phyloP scores from a whole-genome alignment of 2,888 invertebrate species.

The Coelogynopora nodosa region DNA sequence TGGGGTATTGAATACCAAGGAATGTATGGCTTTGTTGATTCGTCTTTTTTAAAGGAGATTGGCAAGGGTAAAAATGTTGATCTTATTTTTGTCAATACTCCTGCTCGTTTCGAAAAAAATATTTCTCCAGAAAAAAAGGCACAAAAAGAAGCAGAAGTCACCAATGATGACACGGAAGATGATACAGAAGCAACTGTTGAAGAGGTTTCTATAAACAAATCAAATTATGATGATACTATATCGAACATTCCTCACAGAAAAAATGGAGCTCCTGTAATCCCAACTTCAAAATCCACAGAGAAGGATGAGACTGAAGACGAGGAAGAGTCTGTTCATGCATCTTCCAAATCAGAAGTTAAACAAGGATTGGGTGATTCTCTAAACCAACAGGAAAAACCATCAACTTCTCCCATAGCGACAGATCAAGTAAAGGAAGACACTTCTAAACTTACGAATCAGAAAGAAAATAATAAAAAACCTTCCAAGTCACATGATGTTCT shows the following conservation, averaged over 20 bases:
- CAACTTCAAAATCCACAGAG: neutral
- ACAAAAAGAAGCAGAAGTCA: neutral
- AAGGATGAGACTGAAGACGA: slow-evolving; percentile 13
- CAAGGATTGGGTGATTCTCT: too few relatives aligned
- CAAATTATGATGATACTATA: slow-evolving; percentile 2
- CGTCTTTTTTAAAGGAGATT: slow-evolving; percentile 25
- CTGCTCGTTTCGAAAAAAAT: neutral
- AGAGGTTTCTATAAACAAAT: neutral
- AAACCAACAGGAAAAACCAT: too few relatives aligned
- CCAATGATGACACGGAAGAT: neutral
- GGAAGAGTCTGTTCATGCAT: too few relatives aligned
- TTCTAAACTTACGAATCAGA: too few relatives aligned
- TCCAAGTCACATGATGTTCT: too few relatives aligned
- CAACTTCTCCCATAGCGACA: too few relatives aligned
- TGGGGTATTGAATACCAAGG: neutral
- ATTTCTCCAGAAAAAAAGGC: neutral
- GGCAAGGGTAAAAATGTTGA: slow-evolving; percentile 15
- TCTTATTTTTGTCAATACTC: neutral
- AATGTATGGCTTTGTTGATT: neutral
- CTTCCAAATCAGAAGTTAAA: too few relatives aligned
- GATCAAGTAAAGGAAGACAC: too few relatives aligned
- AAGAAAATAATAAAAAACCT: too few relatives aligned
- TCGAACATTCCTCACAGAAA: neutral
- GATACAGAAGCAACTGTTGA: neutral
- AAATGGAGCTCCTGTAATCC: neutral